Base-by-base conservation (phyloP, 2,888 invertebrate genomes). In the Brenthis ino region DNA sequence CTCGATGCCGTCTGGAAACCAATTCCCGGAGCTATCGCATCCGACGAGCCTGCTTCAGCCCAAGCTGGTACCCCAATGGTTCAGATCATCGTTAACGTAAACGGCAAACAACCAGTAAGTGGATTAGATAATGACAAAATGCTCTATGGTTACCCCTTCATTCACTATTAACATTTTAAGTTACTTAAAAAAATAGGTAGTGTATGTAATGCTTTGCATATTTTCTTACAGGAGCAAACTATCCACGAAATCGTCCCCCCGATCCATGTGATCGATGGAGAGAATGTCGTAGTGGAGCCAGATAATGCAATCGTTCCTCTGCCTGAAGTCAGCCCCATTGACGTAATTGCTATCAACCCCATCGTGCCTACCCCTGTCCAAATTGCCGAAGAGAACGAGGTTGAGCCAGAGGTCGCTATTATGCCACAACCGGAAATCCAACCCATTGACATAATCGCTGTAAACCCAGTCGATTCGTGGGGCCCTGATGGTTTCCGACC, bases 31-130 rank as follows among this genome's bases (percentile, higher is more conserved):
- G 82, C 80, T 85, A 86, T 70, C 82, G 84, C 24, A 1, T 37
- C 28, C 51, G 68, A 70, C 24, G 24, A 53, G 55, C 70, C 74
- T 14, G 58, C 64, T 6, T 71, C 74, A n/a, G 69, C 64, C n/a
- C 28, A 63, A 50, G 57, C 72, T 37, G 47, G 71, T 71, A 61
- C 75, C 76, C 85, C 87, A 69, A 82, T 85, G 48, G 84, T 87
- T n/a, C 80, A 85, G 75, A 81, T 84, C 77, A 80, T 84, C 77
- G 68, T 82, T 69, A 84, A 86, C 74, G 78, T 84, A 28, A 77
- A 82, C 68, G 69, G 72, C 56, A 67, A 79, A 51, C 70, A 77
- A 67, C 69, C 78, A 72, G 82, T 81, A 6, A 24, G 16, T 53
- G 5, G 28, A 14, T 55, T 37, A 11, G 37, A 43, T 43, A 8